Base-by-base conservation (phyloP, 2,113 vertebrate species). In the Carassius auratus region DNA sequence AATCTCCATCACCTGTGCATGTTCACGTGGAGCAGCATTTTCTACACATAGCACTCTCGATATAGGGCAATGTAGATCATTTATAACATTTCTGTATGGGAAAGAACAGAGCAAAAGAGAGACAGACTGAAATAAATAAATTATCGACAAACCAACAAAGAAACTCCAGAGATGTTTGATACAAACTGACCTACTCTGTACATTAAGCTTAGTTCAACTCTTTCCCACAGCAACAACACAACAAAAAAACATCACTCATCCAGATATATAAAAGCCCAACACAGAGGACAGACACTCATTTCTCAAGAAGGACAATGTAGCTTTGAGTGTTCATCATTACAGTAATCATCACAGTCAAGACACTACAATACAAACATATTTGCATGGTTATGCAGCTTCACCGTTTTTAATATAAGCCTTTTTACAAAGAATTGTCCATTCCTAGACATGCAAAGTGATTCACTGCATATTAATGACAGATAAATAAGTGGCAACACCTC, bases 221-320 rank as follows among this genome's bases (percentile, higher is more conserved):
- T 82, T 82, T 82, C 80, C 64, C 80, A 82, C 80, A 69, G 64
- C n/a, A 69, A 69, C 68, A 66, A 69, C 33, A 50, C 45, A 8
- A 26, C 30, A 81, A 81, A 33, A 45, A 50, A 36, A 30, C 42
- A 69, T 82, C 14, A 36, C 64, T 69, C 61, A 52, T 82, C 64
- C 80, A 68, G n/a, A 55, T 36, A 68, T 81, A 50, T 61, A 64
- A 26, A 69, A 45, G 10, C 62, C 48, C 62, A 55, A 62, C 36
- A 21, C 38, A 80, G 19, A 48, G 42, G 64, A 82, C 26, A 69
- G 45, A 68, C 14, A 7, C 33, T 50, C 5, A 10, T 64, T 62
- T 61, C 17, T 78, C 33, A 14, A 30, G 8, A 79, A 61, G 19
- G 33, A 61, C 19, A 7, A 4, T 80, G 64, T 62, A 62, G 59